A percentile compares a stretch with the other conserved stretches of the same genome.
Evolutionary conservation across 2,888 invertebrate genomes (phyloP).

Genomic region (Amphipyra tragopoginis): DNA sequence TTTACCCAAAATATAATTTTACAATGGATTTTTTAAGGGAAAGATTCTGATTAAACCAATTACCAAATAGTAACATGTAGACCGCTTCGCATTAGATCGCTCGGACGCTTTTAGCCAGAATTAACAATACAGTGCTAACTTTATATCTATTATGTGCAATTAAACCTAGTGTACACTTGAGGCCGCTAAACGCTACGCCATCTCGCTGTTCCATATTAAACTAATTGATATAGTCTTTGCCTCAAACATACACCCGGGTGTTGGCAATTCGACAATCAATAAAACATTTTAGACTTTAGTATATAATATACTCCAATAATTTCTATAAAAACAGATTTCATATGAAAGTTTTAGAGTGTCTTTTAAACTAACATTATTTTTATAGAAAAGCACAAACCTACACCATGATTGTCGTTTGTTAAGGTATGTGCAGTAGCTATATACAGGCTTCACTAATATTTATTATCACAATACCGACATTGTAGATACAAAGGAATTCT

Average conservation of each 20-base stretch:
- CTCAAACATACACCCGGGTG: constrained; percentile 69
- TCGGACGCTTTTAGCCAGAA: constrained; percentile 71
- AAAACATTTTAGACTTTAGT: constrained; percentile 66
- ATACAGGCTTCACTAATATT: constrained; percentile 74
- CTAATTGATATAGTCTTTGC: constrained; percentile 48
- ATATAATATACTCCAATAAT: constrained; percentile 65
- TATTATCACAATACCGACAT: constrained; percentile 74
- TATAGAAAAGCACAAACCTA: constrained; percentile 69
- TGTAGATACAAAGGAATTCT: constrained; percentile 45
- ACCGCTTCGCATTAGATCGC: constrained; percentile 61
- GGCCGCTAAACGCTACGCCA: constrained; percentile 48
- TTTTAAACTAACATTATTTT: constrained; percentile 49
- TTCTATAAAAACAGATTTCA: constrained; percentile 66
- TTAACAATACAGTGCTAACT: constrained; percentile 74
- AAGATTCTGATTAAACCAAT: constrained; percentile 58
- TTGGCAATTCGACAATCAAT: constrained; percentile 86
- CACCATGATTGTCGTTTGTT: constrained; percentile 63
- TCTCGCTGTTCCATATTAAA: constrained; percentile 43
- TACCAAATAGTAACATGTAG: constrained; percentile 73
- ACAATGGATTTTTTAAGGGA: constrained; percentile 50
- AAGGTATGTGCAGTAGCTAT: constrained; percentile 69
- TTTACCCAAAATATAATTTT: constrained; percentile 53
- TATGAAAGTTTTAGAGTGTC: constrained; percentile 58
- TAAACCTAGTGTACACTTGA: constrained; percentile 67
- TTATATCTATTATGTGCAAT: constrained; percentile 71